phyloP scores from a whole-genome alignment of 2,797 vertebrate genomes.

The Thaleichthys pacificus region DNA sequence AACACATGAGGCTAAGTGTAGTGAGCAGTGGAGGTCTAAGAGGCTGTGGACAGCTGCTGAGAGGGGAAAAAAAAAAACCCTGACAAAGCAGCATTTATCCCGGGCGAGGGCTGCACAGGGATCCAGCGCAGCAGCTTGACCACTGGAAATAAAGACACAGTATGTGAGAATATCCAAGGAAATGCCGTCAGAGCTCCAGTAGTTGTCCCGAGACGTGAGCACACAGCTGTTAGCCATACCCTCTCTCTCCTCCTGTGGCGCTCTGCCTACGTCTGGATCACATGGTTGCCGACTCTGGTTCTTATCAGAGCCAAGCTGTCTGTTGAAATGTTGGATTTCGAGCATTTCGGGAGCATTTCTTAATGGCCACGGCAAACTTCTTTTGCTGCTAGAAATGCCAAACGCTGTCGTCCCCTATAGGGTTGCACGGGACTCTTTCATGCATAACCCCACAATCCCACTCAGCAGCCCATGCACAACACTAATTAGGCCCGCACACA shows the following conservation, averaged over 20 bases:
- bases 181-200: constrained; percentile 57
- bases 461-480: constrained; percentile 23
- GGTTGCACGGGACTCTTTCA: neutral
- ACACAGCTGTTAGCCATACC: constrained; percentile 62
- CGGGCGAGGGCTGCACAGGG: constrained; percentile 44
- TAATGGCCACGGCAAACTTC: too few species aligned
- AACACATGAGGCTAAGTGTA: constrained; percentile 54
- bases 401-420: neutral
- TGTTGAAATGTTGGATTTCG: neutral
- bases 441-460: neutral
- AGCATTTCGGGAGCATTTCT: neutral
- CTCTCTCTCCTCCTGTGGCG: neutral
- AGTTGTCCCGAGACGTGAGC: constrained; percentile 57
- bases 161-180: constrained; percentile 67
- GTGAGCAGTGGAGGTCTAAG: constrained; percentile 50
- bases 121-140: constrained; percentile 51
- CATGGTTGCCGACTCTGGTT: too few species aligned
- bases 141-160: constrained; percentile 74
- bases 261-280: neutral
- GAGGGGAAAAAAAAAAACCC: constrained; percentile 53
- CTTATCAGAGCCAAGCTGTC: constrained; percentile 10
- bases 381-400: too few species aligned
- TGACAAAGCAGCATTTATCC: constrained; percentile 78
- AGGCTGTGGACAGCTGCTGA: constrained; percentile 66
- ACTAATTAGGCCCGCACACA: constrained; percentile 15